Base-by-base conservation (phyloP, 2,113 vertebrate genomes). In the Procavia capensis region DNA sequence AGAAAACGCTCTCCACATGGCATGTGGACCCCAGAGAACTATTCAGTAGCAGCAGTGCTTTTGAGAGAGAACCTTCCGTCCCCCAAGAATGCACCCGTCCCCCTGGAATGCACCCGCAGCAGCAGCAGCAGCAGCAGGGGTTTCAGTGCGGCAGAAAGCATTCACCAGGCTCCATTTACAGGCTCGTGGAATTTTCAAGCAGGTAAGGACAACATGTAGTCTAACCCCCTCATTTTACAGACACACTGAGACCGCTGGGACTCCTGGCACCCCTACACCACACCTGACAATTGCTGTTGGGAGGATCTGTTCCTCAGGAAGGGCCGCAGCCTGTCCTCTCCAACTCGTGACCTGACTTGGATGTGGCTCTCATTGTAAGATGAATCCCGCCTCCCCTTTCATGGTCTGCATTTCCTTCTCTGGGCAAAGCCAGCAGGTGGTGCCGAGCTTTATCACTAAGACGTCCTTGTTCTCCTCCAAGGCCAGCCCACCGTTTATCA, bases 251-350 rank as follows among this genome's bases (percentile, higher is more conserved):
- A 59, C 41, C 78, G 72, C 68, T 43, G 22, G 54, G n/a, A n/a
- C n/a, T n/a, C n/a, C n/a, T n/a, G n/a, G n/a, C n/a, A n/a, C n/a
- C 59, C 22, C 63, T 85, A 31, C 10, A 4, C 57, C 54, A 22
- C 39, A 66, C 34, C 29, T 85, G 47, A 27, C 50, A 92, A 72
- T 79, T 54, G 39, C n/a, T 22, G 4, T 76, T 79, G 45, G 43
- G 39, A 85, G 34, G 27, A 61, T 41, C 59, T 25, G 68, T 75
- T 93, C 85, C n/a, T 78, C 90, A 83, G 75, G 45, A 94, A 96
- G 78, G 80, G 36, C 57, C 11, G 25, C 45, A 45, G 85, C 43
- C 47, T 20, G 45, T 78, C 91, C 92, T 78, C 74, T 82, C 47
- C 16, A 76, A n/a, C 87, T 83, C 11, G 31, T 50, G 57, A 80